Base-by-base conservation (phyloP, 1,140 invertebrate genomes). In the Elysia chlorotica region DNA sequence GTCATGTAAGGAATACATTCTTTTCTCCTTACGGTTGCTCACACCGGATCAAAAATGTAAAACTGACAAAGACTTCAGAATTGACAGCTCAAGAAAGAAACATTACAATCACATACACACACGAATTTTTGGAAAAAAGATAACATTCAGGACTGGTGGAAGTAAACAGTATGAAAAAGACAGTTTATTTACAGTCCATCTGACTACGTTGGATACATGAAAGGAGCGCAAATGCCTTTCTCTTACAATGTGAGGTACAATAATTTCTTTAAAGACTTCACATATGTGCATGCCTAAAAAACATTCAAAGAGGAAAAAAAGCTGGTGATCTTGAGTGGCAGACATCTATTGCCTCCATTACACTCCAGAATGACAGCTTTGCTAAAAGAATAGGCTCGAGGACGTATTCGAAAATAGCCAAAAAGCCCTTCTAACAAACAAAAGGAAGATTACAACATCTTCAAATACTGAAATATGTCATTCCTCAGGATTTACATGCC, bases 141-240 rank as follows among this genome's bases (percentile, higher is more conserved):
- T 6, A 86, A 88, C 66, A 88, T 84, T 25, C 85, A 87, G 68
- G 88, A n/a, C n/a, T n/a, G n/a, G n/a, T 88, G 83, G 86, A 88
- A 66, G 80, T 79, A 65, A 86, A 89, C 73, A 80, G 78, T 14
- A 80, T 87, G 73, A 10, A 30, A 36, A 19, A 66, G 74, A 23
- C 53, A 68, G 35, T 31, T 17, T 5, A 68, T 75, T 25, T 62
- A 72, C 53, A 21, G 65, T 23, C 70, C 63, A 37, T 30, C 56
- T 21, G 23, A 76, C 28, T 73, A 69, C 63, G 71, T 76, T 6
- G 35, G 57, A 19, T 23, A 33, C 38, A 73, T 73, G 37, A 41
- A 59, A 35, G 31, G n/a, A 68, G 54, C 56, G 19, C 31, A 59
- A 25, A 59, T 17, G 17, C 56, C 38, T 30, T 19, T 17, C 19